Conservation (phyloP, 2,113 vertebrate species). For the Pterocles orientalis region DNA sequence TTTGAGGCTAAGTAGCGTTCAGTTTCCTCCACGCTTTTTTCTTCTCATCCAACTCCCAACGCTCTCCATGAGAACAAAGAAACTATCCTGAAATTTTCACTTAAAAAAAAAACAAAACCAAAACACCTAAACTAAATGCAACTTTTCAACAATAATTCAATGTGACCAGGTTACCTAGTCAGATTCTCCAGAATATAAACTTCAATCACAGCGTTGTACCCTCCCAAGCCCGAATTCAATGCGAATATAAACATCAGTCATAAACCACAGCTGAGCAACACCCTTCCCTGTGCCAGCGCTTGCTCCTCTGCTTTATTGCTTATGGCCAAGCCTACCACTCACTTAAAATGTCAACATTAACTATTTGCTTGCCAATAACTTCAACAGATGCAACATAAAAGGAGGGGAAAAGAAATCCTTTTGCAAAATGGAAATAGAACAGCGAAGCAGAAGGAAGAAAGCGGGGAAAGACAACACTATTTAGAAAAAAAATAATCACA, state of each 20-base stretch:
- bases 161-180: not conserved
- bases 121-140: not conserved
- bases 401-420: not conserved
- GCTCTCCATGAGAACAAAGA: not conserved
- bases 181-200: not conserved
- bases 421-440: not conserved
- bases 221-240: not conserved
- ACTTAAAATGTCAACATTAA: not conserved
- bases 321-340: not conserved
- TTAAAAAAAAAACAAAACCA: not conserved
- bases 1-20: not conserved
- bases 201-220: not conserved
- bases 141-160: not conserved
- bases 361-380: not conserved
- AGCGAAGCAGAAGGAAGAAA: not conserved
- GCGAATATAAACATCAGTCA: not conserved
- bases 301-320: not conserved
- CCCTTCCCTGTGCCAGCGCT: not conserved
- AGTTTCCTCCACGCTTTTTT: not conserved
- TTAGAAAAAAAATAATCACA: not conserved
- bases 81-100: not conserved
- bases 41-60: not conserved
- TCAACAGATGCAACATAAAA: not conserved
- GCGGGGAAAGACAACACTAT: not conserved
- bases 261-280: not conserved